phyloP scores from a whole-genome alignment of 2,113 vertebrate species.

The Helogale parvula region DNA sequence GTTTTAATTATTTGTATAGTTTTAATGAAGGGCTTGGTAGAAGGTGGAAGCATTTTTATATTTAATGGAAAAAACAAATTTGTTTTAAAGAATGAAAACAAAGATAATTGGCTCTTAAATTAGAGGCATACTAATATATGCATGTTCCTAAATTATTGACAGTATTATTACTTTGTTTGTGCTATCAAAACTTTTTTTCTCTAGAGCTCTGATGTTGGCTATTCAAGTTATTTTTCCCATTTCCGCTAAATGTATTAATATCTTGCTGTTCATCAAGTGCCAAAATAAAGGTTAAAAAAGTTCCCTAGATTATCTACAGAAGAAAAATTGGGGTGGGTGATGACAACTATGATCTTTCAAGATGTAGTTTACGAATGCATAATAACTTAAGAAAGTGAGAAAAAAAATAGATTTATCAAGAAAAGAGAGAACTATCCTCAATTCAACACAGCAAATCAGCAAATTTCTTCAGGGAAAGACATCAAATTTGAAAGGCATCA shows the following conservation, averaged over 20 bases:
- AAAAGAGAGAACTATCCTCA: conserved; percentile 71
- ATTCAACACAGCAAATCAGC: conserved; percentile 82
- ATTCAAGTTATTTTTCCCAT: conserved; percentile 70
- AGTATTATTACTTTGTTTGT: conserved; percentile 69
- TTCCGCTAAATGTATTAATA: conserved; percentile 74
- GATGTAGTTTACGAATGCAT: conserved; percentile 65
- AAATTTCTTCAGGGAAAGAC: conserved; percentile 84
- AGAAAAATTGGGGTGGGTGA: conserved; percentile 65
- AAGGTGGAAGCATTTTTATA: conserved; percentile 66
- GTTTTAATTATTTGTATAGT: conserved; percentile 76
- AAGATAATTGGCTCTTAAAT: conserved; percentile 78
- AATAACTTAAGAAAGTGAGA: conserved; percentile 71
- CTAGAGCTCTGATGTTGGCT: conserved; percentile 56
- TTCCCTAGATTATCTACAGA: conserved; percentile 71
- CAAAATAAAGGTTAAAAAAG: conserved; percentile 70
- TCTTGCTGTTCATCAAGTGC: conserved; percentile 67
- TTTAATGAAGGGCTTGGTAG: conserved; percentile 67
- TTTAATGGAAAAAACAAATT: conserved; percentile 76
- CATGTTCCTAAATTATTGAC: conserved; percentile 70
- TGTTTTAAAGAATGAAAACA: conserved; percentile 81
- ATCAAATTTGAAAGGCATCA: conserved; percentile 83
- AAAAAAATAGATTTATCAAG: conserved; percentile 74
- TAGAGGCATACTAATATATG: conserved; percentile 67
- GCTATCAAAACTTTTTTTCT: conserved; percentile 73
- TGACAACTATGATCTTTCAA: conserved; percentile 77